Percentiles rank a stretch among this genome's conserved stretches.
These are phyloP conservation scores for Macaca fascicularis DNA, from an alignment of 2,113 vertebrate species.

Conservation along the genomic window T2T-MFA8v1.1 NC_088385.1:116885501-116886000, in stretches of 20 bases:
- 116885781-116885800: not conserved
- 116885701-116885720: not conserved
- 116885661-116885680: not conserved
- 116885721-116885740: not conserved
- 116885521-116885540: no score
- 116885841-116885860: fast-evolving
- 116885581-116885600: not conserved
- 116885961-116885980: slow-evolving; percentile 24
- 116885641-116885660: not conserved
- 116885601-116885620: not conserved
- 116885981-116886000: slow-evolving; percentile 20
- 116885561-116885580: not conserved
- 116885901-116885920: not conserved
- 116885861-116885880: not conserved
- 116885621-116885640: not conserved
- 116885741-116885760: not conserved
- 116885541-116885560: not conserved
- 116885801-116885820: not conserved
- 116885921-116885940: not conserved
- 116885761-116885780: not conserved
- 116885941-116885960: not conserved
- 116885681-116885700: not conserved
- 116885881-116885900: not conserved
- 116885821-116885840: fast-evolving
- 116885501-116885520: no score